Evolutionary conservation across 64 coral and sea anemone genomes (phyloP).

Genomic region (Cladopsammia gracilis): DNA sequence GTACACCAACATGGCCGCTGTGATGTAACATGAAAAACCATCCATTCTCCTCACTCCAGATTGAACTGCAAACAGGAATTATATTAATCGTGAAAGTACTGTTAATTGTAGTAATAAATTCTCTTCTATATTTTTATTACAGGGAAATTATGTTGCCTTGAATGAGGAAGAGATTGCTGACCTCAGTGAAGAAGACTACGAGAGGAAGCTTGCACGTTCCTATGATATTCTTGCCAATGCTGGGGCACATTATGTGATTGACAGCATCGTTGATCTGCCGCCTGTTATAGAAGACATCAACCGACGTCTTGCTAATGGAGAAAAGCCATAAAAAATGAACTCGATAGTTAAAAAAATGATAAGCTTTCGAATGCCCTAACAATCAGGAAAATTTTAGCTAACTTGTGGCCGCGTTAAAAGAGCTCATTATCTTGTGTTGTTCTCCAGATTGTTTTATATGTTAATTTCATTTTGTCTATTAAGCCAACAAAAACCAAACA

Average conservation of each 20-base stretch:
- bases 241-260: constrained; percentile 98
- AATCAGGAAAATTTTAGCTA: too few species aligned
- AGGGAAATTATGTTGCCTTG: constrained; percentile 98
- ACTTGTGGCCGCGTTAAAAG: too few species aligned
- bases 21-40: too few species aligned
- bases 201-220: constrained; percentile 70
- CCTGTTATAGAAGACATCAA: constrained; percentile 99
- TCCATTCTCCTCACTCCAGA: neutral
- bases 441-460: too few species aligned
- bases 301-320: constrained; percentile 85
- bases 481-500: too few species aligned
- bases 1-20: too few species aligned
- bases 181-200: constrained; percentile 85
- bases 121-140: neutral
- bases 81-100: neutral
- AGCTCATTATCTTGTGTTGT: too few species aligned
- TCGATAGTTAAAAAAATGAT: too few species aligned
- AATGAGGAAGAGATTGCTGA: constrained; percentile 93
- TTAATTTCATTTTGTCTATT: too few species aligned
- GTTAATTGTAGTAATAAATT: neutral
- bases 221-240: constrained; percentile 97
- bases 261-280: constrained; percentile 86
- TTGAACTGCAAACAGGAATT: neutral
- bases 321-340: constrained; percentile 79
- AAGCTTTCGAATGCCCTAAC: too few species aligned